Evolutionary conservation across 2,113 vertebrate species (phyloP).

Genomic region (Ochotona princeps): DNA sequence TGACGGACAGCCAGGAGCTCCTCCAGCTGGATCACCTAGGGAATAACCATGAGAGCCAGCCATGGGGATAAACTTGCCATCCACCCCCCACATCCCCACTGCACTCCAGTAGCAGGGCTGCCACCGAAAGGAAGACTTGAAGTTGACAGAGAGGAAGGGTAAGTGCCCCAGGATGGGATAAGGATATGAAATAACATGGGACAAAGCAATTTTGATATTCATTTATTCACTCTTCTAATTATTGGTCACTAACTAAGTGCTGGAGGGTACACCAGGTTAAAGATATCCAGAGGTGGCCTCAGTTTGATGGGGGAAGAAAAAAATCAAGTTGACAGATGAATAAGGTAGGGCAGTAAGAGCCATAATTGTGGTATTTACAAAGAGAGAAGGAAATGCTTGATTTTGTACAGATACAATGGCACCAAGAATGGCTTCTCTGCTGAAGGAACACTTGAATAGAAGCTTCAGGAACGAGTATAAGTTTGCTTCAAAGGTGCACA

Average conservation of each 20-base stretch:
- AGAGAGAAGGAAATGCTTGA: not conserved
- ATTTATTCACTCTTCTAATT: not conserved
- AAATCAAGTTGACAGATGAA: not conserved
- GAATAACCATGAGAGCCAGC: not conserved
- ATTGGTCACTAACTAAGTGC: not conserved
- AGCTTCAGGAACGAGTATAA: not conserved
- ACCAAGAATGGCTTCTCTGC: not conserved
- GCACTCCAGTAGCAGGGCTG: not conserved
- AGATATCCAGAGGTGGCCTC: not conserved
- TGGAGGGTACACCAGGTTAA: not conserved
- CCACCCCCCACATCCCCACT: no score
- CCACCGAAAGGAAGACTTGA: not conserved
- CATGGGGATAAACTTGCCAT: not conserved
- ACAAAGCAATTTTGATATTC: not conserved
- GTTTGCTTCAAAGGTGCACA: not conserved
- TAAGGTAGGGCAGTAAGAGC: not conserved
- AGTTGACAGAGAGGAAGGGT: not conserved
- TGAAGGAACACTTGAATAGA: not conserved
- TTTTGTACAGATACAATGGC: not conserved
- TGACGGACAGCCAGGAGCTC: constrained; percentile 95
- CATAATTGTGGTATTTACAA: not conserved
- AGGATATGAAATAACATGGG: not conserved
- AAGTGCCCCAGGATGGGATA: not conserved
- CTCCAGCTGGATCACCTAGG: constrained; percentile 96
- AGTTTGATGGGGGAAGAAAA: not conserved